Evolutionary conservation across 2,888 invertebrate genomes (phyloP), one percentile per base, ranked within the genome.

Genomic region (Orchesella flavescens): DNA sequence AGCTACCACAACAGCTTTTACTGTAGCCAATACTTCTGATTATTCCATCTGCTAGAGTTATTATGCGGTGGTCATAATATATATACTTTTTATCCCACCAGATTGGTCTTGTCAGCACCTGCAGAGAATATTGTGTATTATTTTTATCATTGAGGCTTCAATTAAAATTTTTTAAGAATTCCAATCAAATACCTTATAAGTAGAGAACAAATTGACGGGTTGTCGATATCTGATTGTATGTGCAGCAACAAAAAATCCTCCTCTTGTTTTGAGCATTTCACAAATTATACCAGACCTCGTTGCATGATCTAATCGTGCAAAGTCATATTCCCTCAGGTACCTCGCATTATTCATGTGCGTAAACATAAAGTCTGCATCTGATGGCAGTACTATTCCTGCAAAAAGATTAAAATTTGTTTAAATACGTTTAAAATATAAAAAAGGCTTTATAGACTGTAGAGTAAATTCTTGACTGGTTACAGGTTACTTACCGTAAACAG

Each of bases 271-370:
- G 72, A 83, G 53, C 78, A 83, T 83, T 77, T 77, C 77, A n/a
- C 17, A 17, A 66, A 83, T 83, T 10, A 83, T 63, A 13, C 83
- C 83, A 34, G 53, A 46, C 34, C 95, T 91, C 90, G 95, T 94
- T 90, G 95, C 95, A 90, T 96, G 95, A 89, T 96, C 95, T 0
- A 94, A 94, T 63, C 96, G 91, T 0, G 95, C 96, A 90, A 97
- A 96, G 90, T 97, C 97, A 89, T 96, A 91, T 89, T 97, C 96
- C 0, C 97, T 92, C 17, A 97, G 92, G 89, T 96, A 97, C 1
- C 96, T 92, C 0, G 96, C 94, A 90, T 97, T 97, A 91, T 97
- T 97, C 96, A 97, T 97, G 90, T 97, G 97, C 89, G 94, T 94
- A 10, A 96, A 91, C 46, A 96, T 91, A 0, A 95, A 94, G 90